A percentile compares a stretch with the other conserved stretches of the same genome.
These are phyloP conservation scores for Micrastur ruficollis DNA, from an alignment of 2,797 vertebrate species.

Conservation along the genomic window DNA sequence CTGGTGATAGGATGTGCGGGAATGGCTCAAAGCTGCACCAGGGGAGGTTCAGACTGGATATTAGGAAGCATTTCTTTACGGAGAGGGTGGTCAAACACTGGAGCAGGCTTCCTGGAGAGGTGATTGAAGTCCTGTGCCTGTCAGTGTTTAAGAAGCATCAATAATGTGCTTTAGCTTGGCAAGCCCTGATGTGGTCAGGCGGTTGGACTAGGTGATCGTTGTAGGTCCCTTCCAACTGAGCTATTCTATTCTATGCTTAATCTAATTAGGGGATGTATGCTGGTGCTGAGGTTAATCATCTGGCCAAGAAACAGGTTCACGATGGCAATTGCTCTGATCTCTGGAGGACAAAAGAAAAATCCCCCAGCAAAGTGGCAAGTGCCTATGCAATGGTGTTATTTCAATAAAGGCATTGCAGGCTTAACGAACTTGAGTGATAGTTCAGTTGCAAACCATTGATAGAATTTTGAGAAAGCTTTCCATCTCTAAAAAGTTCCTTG, in stretches of 20 bases:
- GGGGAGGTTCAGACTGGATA: background rate
- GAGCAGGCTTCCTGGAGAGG: background rate
- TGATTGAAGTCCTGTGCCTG: no score
- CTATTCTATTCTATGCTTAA: no score
- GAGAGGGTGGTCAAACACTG: background rate
- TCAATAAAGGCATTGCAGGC: background rate
- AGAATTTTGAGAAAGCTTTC: background rate
- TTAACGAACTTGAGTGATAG: no score
- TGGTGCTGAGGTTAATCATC: background rate
- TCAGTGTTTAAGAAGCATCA: background rate
- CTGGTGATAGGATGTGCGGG: fast-evolving
- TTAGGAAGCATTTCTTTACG: background rate
- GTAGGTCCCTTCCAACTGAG: no score
- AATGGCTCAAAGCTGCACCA: background rate
- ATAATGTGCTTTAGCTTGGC: background rate
- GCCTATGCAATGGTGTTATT: background rate
- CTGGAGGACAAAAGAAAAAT: background rate
- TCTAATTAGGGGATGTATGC: background rate
- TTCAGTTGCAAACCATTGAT: background rate
- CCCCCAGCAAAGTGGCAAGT: background rate
- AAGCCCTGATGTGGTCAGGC: background rate
- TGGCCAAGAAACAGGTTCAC: background rate
- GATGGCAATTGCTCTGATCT: background rate
- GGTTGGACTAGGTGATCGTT: background rate
- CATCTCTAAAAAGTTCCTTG: background rate